Base-by-base conservation (phyloP, 2,113 vertebrate species). In the Cranoglanis bouderius region DNA sequence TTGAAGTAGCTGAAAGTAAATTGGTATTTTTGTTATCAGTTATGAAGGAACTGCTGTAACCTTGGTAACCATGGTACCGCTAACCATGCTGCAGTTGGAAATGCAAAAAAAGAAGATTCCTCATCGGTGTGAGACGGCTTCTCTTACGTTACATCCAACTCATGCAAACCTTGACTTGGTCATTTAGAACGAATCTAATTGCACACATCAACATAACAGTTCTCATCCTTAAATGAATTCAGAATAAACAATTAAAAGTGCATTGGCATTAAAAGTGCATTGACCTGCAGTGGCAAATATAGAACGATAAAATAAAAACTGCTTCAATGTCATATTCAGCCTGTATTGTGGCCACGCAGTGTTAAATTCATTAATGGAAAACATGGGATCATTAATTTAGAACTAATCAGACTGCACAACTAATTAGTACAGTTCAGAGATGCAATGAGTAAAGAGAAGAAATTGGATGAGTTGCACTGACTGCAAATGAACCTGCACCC, bases 401-500 rank as follows among this genome's bases (percentile, higher is more conserved):
- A 1, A 85, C 8, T 70, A 51, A 67, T 70, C 46, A 67, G 61
- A 51, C 43, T 51, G 63, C n/a, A 53, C 61, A 72, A 19, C 63
- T 85, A 49, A 72, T 53, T 49, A 86, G 24, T 63, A 61, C 2
- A 18, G 85, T 6, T 78, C 74, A 13, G 4, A 32, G 57, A 49
- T 35, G 55, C 51, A 61, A 46, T 61, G 18, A 65, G 21, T 14
- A 57, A 55, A 26, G 35, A 82, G 40, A 63, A 63, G 38, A 86
- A 53, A 85, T 53, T 77, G 55, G 82, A 88, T 13, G 70, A 53
- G 32, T 80, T 24, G 57, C 85, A 49, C 4, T 6, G 46, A 82
- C 46, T 75, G 61, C 63, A 82, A 82, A 87, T 70, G 59, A 87
- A 18, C 59, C 21, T 26, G 32, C 81, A 87, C 49, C 57, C 46